Conservation (phyloP, 2,888 invertebrate genomes). For the Rotaria magnacalcarata region DNA sequence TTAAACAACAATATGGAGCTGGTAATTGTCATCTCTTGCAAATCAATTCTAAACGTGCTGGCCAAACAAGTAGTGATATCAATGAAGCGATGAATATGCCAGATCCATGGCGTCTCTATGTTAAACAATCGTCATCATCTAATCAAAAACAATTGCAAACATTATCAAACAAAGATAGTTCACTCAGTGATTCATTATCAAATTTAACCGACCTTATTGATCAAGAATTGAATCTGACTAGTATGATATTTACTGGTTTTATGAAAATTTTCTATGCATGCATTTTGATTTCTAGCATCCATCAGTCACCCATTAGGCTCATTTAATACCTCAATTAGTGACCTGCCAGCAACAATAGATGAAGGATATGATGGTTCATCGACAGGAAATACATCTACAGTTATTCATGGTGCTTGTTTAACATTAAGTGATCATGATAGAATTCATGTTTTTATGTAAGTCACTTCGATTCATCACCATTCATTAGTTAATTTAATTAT, state of each 20-base stretch:
- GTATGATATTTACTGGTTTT: neutral
- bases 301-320: slow-evolving; percentile 11
- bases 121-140: slow-evolving; percentile 13
- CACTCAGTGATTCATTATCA: slow-evolving; percentile 5
- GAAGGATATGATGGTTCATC: slow-evolving; percentile 42
- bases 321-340: neutral
- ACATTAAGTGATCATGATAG: slow-evolving; percentile 78
- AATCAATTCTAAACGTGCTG: slow-evolving; percentile 70
- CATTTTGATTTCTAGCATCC: neutral
- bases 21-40: slow-evolving; percentile 80
- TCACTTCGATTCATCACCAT: neutral
- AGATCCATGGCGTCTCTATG: slow-evolving; percentile 77
- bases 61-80: neutral
- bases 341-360: slow-evolving; percentile 30
- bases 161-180: neutral
- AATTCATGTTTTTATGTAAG: slow-evolving; percentile 68
- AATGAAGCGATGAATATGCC: slow-evolving; percentile 60
- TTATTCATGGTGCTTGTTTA: slow-evolving; percentile 64
- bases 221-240: slow-evolving; percentile 9
- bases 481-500: neutral
- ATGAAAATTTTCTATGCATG: too few relatives aligned
- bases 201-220: slow-evolving; percentile 19
- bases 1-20: slow-evolving; percentile 80
- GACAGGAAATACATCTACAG: neutral
- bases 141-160: neutral